Evolutionary conservation across 2,797 vertebrate species (phyloP), one percentile per base, ranked within the genome.

Genomic region (Acanthurus leucopareius): DNA sequence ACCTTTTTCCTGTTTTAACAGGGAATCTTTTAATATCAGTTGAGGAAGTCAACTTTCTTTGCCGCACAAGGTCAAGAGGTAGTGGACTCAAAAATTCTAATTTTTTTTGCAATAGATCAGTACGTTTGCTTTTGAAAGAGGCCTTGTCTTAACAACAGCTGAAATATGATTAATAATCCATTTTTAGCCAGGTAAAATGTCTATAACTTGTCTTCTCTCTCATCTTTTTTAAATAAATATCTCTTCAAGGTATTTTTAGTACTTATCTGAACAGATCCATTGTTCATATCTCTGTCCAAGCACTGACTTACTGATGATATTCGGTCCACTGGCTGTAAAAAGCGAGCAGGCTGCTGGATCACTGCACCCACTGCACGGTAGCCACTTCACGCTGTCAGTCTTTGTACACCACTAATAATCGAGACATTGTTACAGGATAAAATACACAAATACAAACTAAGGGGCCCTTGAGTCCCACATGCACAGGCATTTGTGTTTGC

Each of bases 401-500:
- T 74, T 48, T 54, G 57, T 57, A 57, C 77, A 78, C 66, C 35
- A 49, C 64, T 56, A 70, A 63, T 25, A 78, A 60, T 82, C 51
- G 69, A 40, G 58, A 65, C 57, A 64, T 62, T 78, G 40, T 67
- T 57, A 32, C 47, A 35, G 53, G 28, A 66, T 74, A 44, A 77
- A 52, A 72, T 65, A 40, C 73, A 10, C 71, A 64, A 70, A 48
- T 48, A 14, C 4, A 4, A 14, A 11, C 13, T 48, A 20, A 70
- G 81, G 28, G 1, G 16, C 57, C 44, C 11, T 64, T 3, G 10
- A 58, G 51, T 64, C 45, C 8, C 61, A 49, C 1, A 48, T 40
- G 49, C 32, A 44, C 1, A 0, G 15, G 25, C 76, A 17, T 52
- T 47, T 64, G 51, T 65, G 40, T 83, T 61, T 69, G 54, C 53